These are phyloP conservation scores for Ramphastos sulfuratus DNA, from an alignment of 2,113 vertebrate species.

Conservation along the genomic window DNA sequence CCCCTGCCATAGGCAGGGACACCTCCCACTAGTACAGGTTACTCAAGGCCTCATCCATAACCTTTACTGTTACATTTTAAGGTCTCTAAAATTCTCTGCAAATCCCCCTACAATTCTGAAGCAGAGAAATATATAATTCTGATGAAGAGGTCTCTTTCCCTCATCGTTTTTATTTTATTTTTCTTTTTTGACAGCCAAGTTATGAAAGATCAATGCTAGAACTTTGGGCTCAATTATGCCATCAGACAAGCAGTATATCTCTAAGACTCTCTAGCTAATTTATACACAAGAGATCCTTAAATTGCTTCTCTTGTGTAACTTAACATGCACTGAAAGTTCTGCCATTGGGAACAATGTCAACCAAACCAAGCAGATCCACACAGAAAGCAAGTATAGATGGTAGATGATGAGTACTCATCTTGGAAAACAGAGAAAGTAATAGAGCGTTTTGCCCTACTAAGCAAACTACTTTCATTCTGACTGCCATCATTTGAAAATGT, in stretches of 20 bases:
- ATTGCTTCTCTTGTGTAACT: conserved; percentile 36
- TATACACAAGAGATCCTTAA: conserved; percentile 59
- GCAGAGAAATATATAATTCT: not conserved
- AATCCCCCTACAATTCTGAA: not conserved
- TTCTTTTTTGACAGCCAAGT: not conserved
- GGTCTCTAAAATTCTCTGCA: not conserved
- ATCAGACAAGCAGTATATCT: conserved; percentile 19
- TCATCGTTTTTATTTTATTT: not conserved
- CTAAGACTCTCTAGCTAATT: conserved; percentile 52
- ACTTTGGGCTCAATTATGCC: conserved; percentile 45
- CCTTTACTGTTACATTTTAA: not conserved
- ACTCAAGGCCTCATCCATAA: too few species aligned
- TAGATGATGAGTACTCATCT: conserved; percentile 39
- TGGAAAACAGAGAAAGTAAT: conserved; percentile 5
- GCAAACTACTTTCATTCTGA: not conserved
- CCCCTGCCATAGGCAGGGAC: too few species aligned
- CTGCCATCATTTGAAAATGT: not conserved
- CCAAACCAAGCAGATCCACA: not conserved
- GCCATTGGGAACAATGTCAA: conserved; percentile 10
- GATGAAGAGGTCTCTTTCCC: not conserved
- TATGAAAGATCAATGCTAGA: conserved; percentile 3
- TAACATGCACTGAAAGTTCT: conserved; percentile 52
- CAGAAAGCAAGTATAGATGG: conserved; percentile 49
- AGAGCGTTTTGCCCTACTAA: not conserved
- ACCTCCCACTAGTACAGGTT: too few species aligned